Evolutionary conservation across 2,797 vertebrate genomes (phyloP), one percentile per base, ranked within the genome.

Genomic region (Meda fulgida): DNA sequence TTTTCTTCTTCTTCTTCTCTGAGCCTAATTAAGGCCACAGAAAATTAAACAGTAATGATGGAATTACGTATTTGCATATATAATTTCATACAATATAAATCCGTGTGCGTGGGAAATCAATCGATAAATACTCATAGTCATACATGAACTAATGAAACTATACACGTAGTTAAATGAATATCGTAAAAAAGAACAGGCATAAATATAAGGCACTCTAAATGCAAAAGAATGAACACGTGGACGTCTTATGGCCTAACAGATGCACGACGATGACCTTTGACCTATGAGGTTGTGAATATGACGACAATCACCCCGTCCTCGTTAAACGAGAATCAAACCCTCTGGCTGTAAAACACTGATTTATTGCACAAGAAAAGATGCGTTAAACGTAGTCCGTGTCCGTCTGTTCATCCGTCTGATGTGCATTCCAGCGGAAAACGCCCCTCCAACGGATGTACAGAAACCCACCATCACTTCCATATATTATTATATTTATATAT

Each of bases 161-260:
- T 94, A 93, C 93, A 92, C 91, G 81, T 90, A 77, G 91, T 90
- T 91, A 94, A 94, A 95, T 93, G 92, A 95, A 93, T 89, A 89
- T 94, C 92, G 93, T 94, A 89, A 95, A 90, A 97, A 97, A 96
- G 94, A 97, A 97, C 95, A 98, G 97, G 96, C 97, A 97, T 97
- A 97, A 98, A 97, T 99, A 98, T 99, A 99, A 99, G 98, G 98
- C 98, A 99, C 98, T 99, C 97, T 99, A 99, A 97, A 99, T 98
- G 97, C 95, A 95, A 97, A 88, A 34, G 29, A 97, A 96, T 91
- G 89, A 96, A 95, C 95, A 94, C 75, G 83, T 73, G 83, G 63
- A 86, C 85, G 89, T 93, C 92, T 93, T 94, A 71, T 93, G 91
- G 92, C 91, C 92, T 93, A 93, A 88, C 89, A 81, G 84, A 90